Base-by-base conservation (phyloP, 1,140 invertebrate species). In the Zophobas morio region DNA sequence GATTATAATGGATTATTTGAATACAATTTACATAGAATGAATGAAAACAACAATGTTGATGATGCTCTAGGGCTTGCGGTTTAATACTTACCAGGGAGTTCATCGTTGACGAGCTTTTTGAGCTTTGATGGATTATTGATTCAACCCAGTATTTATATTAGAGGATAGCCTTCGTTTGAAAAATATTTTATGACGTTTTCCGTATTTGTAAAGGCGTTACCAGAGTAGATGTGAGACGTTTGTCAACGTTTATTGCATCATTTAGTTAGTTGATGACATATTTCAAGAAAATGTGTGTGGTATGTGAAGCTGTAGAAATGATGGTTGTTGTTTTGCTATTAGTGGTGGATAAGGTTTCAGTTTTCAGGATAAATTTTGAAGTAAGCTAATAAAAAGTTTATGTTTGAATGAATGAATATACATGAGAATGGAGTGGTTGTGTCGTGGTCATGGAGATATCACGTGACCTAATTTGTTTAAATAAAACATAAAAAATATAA, bases 61-160 rank as follows among this genome's bases (percentile, higher is more conserved):
- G 20, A n/a, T 2, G n/a, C 2, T 51, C 6, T n/a, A 20, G 49
- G n/a, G 49, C 4, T 63, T 63, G 34, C 2, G n/a, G 20, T 20
- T 49, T 40, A 6, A n/a, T 73, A 73, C 78, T 79, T 57, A 79
- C 78, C 78, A 73, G 60, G 42, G 70, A 51, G 73, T 79, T 72
- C 78, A 79, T 79, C 32, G 71, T 20, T 76, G 78, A 73, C 32
- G 53, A 51, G 39, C 32, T 32, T n/a, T 66, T 36, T 36, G 56
- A 60, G 56, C 32, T 66, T 66, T 66, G 60, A 66, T 46, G 40
- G 6, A 66, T 66, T 33, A 20, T 42, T n/a, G 60, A 5, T 66
- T 46, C 36, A 78, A 56, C 70, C 70, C 35, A 35, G 60, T 66
- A 49, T 63, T 78, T 78, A 63, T 78, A 66, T 32, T 32, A 36